Conservation (phyloP, 2,113 vertebrate species). For the Rhabdomys dilectus region DNA sequence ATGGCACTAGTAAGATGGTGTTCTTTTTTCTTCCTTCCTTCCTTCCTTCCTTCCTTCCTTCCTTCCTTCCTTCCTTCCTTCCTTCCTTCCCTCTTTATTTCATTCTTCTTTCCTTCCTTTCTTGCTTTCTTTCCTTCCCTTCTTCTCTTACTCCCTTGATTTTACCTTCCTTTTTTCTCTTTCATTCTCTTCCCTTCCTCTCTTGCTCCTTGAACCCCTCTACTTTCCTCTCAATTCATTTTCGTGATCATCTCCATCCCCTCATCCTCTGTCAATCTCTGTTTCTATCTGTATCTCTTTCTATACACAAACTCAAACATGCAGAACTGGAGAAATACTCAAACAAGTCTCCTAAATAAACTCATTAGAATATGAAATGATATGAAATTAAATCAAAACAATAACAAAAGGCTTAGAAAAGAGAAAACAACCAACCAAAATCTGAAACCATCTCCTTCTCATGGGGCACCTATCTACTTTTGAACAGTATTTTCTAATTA, state of each 20-base stretch:
- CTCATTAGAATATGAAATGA: not conserved
- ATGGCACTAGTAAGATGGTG: not conserved
- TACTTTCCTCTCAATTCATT: not conserved
- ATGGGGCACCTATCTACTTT: not conserved
- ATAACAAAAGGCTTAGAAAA: not conserved
- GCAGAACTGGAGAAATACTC: not conserved
- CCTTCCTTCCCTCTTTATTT: too few relatives aligned
- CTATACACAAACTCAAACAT: not conserved
- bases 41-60: too few relatives aligned
- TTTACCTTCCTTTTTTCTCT: not conserved
- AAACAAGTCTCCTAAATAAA: not conserved
- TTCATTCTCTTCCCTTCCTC: not conserved
- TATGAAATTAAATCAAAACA: not conserved
- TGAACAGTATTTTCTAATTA: slow-evolving; percentile 20
- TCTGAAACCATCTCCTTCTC: rapidly evolving
- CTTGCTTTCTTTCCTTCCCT: too few relatives aligned
- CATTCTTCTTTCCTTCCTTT: too few relatives aligned
- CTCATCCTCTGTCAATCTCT: not conserved
- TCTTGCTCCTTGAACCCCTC: not conserved
- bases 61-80: too few relatives aligned
- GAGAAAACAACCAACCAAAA: not conserved
- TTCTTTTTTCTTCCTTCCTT: not conserved
- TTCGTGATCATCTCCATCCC: not conserved
- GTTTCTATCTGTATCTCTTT: not conserved
- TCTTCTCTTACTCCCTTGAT: too few relatives aligned